Base-by-base conservation (phyloP, 35 echinoderm and acorn worm genomes). In the Amphiura filiformis region DNA sequence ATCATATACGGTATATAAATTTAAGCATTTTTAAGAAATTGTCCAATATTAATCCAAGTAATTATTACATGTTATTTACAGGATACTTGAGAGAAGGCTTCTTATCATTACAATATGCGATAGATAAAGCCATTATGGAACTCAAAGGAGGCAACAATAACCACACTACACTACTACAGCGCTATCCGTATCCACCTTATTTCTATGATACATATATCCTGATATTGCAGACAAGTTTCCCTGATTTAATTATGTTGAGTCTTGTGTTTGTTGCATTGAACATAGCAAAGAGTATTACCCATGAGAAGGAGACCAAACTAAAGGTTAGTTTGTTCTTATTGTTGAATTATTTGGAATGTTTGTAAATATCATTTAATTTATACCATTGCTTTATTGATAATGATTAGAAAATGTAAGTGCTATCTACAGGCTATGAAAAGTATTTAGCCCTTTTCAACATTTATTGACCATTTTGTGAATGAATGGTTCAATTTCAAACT, bases 121-220 rank as follows among this genome's bases (percentile, higher is more conserved):
- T 99, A 22, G 96, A 99, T 83, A 95, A 90, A 87, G 93, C 96
- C 32, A 90, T 99, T 39, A 38, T 94, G 34, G 87, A 92, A 82
- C 41, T 35, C 34, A 22, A 78, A 0, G 76, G 84, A 28, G 83
- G 75, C 0, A 78, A 34, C 32, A 87, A 65, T 1, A 89, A 99
- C 18, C 38, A 93, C 37, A 78, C 90, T 32, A 79, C 39, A 17
- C 38, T 99, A 28, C 94, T 99, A 87, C 86, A 93, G 56, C 85
- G 96, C 1, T 99, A 92, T 80, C 96, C 96, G 22, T 99, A 99
- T 80, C 96, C 96, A 36, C 93, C 93, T 14, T 99, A 99, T 79
- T 76, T 81, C 0, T 90, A 99, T 42, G 96, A 99, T 42, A 32
- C 83, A 36, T 99, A 91, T 81, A 88, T 99, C 90, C 13, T 92